Base-by-base conservation (phyloP, 2,113 vertebrate species). In the Ivindomyrus marchei region DNA sequence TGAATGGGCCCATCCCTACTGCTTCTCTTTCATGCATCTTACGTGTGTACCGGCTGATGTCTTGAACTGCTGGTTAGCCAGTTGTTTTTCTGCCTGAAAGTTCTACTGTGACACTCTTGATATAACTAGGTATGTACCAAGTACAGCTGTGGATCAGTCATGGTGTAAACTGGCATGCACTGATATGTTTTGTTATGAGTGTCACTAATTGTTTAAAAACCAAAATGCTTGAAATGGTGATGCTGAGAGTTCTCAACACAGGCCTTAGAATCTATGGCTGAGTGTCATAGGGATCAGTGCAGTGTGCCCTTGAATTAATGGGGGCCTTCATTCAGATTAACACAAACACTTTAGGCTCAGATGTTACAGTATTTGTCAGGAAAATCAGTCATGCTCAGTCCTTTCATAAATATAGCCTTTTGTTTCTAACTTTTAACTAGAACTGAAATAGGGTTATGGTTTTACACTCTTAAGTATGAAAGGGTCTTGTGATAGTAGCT, bases 91-190 rank as follows among this genome's bases (percentile, higher is more conserved):
- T 46, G 24, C 46, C 24, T 6, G 46, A 50, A 52, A 87, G 46
- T 87, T 39, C 6, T 52, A 58, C 4, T 39, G 52, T 42, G 17
- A 49, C n/a, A 62, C 50, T 21, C 52, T 42, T 36, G 85, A 36
- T 53, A 46, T 53, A 17, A 87, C 21, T 49, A 49, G n/a, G 84
- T 85, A 77, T 91, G 91, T 83, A 88, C 83, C 49, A 56, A 46
- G 83, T 85, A 46, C 9, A 42, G 87, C 36, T 36, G 45, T 66
- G 15, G 47, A 52, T 88, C 90, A 87, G 88, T 70, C 27, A 42
- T 52, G 86, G 45, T 90, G 45, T 52, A 11, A 46, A 50, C 24
- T 47, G 42, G 58, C 89, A 56, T 66, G 27, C 66, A 74, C 85
- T 83, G 77, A 77, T 85, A 31, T 49, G 52, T 88, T 62, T 52